These are phyloP conservation scores for Rhodinocichla rosea DNA, from an alignment of 2,113 vertebrate species.

Conservation along the genomic window DNA sequence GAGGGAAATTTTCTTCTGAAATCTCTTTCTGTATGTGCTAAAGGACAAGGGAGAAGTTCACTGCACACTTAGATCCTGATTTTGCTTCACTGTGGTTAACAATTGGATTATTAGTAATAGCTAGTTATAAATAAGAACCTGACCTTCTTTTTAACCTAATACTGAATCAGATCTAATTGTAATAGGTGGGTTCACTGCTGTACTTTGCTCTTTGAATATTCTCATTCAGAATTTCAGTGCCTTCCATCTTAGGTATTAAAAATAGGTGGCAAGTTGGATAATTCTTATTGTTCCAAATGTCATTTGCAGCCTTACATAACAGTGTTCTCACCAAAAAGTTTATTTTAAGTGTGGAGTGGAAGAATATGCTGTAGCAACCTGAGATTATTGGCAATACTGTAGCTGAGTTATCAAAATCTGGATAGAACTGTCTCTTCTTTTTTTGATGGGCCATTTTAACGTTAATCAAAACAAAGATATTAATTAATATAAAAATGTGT, in stretches of 20 bases:
- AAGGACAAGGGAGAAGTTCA: constrained; percentile 22
- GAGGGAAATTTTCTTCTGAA: background rate
- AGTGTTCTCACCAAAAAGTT: constrained; percentile 48
- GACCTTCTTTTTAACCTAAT: constrained; percentile 45
- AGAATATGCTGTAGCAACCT: constrained; percentile 45
- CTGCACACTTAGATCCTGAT: background rate
- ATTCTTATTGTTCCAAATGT: constrained; percentile 58
- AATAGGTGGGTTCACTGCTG: background rate
- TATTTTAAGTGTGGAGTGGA: constrained; percentile 58
- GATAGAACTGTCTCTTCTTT: background rate
- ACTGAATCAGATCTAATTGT: constrained; percentile 14
- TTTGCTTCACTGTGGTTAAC: background rate
- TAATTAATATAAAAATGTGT: background rate
- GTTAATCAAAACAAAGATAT: background rate
- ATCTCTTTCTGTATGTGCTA: background rate
- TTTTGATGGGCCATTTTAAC: background rate
- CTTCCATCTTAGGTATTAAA: constrained; percentile 44
- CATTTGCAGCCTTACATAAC: constrained; percentile 45
- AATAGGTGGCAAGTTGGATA: constrained; percentile 48
- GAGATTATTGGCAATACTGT: constrained; percentile 33
- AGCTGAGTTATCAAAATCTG: background rate
- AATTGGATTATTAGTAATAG: constrained; percentile 29
- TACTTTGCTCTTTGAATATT: constrained; percentile 8
- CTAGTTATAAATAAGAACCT: constrained; percentile 34
- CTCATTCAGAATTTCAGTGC: constrained; percentile 43